Conservation (phyloP, 2,113 vertebrate genomes). For the Cygnus atratus region DNA sequence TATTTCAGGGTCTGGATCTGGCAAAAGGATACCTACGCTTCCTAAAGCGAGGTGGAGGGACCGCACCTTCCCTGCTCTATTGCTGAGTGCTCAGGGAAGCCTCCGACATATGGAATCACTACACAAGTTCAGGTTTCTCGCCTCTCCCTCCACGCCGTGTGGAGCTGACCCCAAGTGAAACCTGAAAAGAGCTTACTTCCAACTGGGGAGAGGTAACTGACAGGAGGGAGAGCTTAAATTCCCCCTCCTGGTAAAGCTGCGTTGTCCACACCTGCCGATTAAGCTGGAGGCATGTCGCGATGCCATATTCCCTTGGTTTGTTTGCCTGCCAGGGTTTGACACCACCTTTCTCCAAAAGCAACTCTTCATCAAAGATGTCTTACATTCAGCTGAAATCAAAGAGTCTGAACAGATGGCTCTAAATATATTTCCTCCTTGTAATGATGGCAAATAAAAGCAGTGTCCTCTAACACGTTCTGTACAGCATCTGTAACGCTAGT, state of each 20-base stretch:
- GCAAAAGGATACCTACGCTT: neutral
- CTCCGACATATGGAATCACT: neutral
- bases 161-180: neutral
- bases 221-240: conserved; percentile 11
- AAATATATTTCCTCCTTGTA: conserved; percentile 48
- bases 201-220: neutral
- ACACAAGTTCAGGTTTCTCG: neutral
- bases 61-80: accelerated
- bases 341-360: neutral
- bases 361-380: conserved; percentile 27
- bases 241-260: neutral
- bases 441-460: conserved; percentile 53
- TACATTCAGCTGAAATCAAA: conserved; percentile 39
- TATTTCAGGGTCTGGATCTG: neutral
- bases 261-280: conserved; percentile 33
- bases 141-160: neutral
- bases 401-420: conserved; percentile 43
- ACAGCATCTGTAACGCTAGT: conserved; percentile 42
- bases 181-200: neutral
- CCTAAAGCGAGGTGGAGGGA: neutral
- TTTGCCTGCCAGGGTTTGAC: neutral
- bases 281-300: neutral
- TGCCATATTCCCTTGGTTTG: neutral
- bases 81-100: accelerated
- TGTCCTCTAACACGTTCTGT: conserved; percentile 30